A percentile compares a stretch with the other conserved stretches of the same genome.
Evolutionary conservation across 2,797 vertebrate species (phyloP).

Genomic region (Dromococcyx pavoninus): DNA sequence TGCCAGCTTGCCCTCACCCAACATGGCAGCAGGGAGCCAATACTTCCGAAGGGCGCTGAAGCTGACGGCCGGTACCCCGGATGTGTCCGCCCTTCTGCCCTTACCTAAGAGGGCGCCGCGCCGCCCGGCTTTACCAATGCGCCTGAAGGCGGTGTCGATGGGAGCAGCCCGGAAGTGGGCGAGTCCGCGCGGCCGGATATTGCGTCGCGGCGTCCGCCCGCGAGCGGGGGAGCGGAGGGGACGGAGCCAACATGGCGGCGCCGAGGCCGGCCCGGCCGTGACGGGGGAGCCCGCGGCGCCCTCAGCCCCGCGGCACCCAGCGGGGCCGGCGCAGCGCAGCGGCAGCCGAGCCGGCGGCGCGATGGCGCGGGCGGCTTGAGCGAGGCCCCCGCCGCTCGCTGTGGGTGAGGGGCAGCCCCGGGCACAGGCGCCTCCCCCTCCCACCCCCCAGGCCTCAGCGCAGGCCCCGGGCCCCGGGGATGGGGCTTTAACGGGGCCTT

Average conservation of each 20-base stretch:
- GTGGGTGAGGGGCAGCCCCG: background rate
- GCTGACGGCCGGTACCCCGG: background rate
- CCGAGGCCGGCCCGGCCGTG: background rate
- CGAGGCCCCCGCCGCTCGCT: background rate
- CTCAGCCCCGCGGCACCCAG: background rate
- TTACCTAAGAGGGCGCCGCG: background rate
- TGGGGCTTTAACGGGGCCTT: background rate
- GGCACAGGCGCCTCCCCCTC: background rate
- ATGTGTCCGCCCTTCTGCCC: background rate
- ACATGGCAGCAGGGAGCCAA: background rate
- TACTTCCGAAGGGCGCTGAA: background rate
- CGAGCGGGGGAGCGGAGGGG: slow-evolving; percentile 33
- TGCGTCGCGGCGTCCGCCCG: background rate
- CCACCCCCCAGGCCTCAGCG: background rate
- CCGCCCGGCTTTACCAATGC: background rate
- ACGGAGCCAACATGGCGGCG: slow-evolving; percentile 47
- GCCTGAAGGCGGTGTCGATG: background rate
- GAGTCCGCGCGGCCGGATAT: background rate
- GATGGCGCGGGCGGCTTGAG: background rate
- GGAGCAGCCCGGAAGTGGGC: background rate
- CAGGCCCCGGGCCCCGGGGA: background rate
- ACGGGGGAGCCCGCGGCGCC: background rate
- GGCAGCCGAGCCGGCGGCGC: background rate
- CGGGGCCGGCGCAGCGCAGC: background rate
- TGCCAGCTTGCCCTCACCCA: background rate